phyloP scores from a whole-genome alignment of 2,113 vertebrate species.

The Leucopsar rothschildi region DNA sequence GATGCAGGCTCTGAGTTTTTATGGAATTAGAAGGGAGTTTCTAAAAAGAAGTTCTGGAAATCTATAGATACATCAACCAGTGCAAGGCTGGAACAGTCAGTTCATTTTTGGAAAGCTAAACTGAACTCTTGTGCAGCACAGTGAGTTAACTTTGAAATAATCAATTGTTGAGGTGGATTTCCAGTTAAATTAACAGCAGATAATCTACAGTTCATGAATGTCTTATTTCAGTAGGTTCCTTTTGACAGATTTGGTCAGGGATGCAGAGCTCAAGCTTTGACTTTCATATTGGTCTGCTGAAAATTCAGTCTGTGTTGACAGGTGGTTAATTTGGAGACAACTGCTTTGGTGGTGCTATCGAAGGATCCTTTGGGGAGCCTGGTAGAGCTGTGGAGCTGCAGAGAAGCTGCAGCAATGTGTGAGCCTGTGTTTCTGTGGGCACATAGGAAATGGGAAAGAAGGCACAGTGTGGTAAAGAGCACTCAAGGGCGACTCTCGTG shows the following conservation, averaged over 20 bases:
- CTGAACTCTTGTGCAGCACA: neutral
- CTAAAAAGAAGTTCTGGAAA: neutral
- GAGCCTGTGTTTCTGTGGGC: neutral
- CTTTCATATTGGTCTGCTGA: neutral
- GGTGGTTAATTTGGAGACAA: neutral
- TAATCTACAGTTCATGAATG: neutral
- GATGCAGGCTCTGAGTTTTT: neutral
- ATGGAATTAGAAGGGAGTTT: neutral
- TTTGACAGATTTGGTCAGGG: neutral
- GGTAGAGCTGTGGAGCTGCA: neutral
- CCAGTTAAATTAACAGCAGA: neutral
- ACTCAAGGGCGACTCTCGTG: neutral
- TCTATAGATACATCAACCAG: neutral
- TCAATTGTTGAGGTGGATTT: neutral
- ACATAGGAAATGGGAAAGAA: neutral
- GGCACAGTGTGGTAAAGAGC: neutral
- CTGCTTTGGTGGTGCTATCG: neutral
- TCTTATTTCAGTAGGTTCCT: neutral
- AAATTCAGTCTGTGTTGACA: neutral
- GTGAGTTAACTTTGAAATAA: neutral
- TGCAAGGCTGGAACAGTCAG: neutral
- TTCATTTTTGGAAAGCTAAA: neutral
- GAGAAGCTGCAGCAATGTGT: neutral
- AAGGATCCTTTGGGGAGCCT: neutral
- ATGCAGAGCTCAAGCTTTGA: neutral